A percentile compares a stretch with the other conserved stretches of the same genome.
phyloP scores from a whole-genome alignment of 2,888 invertebrate genomes.

The Heliconius cydno region DNA sequence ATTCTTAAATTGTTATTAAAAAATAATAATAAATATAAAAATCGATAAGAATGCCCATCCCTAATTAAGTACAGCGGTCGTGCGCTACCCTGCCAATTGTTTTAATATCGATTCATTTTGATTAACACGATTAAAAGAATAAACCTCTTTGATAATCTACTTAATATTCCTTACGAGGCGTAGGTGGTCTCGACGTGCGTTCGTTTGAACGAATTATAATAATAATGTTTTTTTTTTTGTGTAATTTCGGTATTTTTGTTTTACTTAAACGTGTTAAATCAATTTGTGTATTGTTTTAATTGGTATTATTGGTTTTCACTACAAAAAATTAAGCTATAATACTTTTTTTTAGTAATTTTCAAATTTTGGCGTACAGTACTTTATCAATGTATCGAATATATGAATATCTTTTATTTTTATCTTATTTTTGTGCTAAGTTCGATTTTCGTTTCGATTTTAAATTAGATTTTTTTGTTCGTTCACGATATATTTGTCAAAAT shows the following conservation, averaged over 20 bases:
- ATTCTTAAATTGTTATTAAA: no score
- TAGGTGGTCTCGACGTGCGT: constrained; percentile 62
- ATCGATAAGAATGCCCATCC: constrained; percentile 51
- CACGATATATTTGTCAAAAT: no score
- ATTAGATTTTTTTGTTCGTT: no score
- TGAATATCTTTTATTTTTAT: background rate
- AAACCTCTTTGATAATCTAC: constrained; percentile 69
- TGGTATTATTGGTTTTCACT: no score
- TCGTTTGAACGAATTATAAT: constrained; percentile 70
- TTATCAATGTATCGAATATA: background rate
- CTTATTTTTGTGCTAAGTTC: background rate
- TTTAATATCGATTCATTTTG: constrained; percentile 80
- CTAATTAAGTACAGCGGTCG: constrained; percentile 59
- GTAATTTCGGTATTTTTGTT: constrained; percentile 53
- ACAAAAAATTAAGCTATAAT: no score
- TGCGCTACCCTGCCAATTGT: constrained; percentile 81
- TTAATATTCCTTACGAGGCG: constrained; percentile 66
- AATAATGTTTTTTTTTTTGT: constrained; percentile 58
- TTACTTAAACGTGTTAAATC: background rate
- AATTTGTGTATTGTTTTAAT: no score
- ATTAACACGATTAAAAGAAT: constrained; percentile 79
- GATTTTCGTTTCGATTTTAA: no score
- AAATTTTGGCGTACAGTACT: background rate
- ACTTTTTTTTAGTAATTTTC: background rate
- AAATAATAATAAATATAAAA: background rate